Base-by-base conservation (phyloP, 2,797 vertebrate genomes). In the Psittacula echo region DNA sequence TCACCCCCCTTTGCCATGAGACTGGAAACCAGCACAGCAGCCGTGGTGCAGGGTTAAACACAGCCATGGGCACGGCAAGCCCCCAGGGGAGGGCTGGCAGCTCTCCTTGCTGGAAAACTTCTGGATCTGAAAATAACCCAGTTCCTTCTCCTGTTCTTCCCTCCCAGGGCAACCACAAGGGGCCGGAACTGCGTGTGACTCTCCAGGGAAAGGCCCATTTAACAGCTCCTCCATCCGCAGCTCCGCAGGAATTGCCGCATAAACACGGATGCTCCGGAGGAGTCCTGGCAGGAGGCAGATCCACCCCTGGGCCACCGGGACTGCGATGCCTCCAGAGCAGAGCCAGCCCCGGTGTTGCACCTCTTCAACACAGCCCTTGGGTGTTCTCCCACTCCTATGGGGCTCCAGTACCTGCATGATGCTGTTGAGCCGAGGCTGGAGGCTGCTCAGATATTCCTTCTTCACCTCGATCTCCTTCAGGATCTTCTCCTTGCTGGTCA, bases 401-500 rank as follows among this genome's bases (percentile, higher is more conserved):
- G 23, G 39, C 42, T 51, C 24, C 14, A 9, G 24, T 91, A 99
- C 99, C 99, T 99, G 99, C 99, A 99, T 99, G 94, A 99, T 99
- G 95, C 98, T 99, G 79, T 99, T 99, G 51, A 99, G 98, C 29
- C 99, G 99, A 37, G 99, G 99, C 97, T 99, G 99, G 53, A 99
- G 98, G 96, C 99, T 99, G 92, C 97, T 98, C 93, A 99, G 98
- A 81, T 99, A 99, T 65, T 99, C 99, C 96, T 99, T 99, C 97
- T 99, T 99, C 94, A 99, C 98, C 95, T 99, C 99, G 1, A 99
- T 99, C 97, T 98, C 99, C 96, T 99, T 99, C 93, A 99, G 98
- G 89, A 99, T 99, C 96, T 99, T 99, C 97, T 99, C 99, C 96
- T 99, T 99, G 90, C 98, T 99, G 76, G 99, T 96, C 92, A 98